These are phyloP conservation scores for Cebus imitator DNA, from an alignment of 2,113 vertebrate species.

Conservation along the genomic window DNA sequence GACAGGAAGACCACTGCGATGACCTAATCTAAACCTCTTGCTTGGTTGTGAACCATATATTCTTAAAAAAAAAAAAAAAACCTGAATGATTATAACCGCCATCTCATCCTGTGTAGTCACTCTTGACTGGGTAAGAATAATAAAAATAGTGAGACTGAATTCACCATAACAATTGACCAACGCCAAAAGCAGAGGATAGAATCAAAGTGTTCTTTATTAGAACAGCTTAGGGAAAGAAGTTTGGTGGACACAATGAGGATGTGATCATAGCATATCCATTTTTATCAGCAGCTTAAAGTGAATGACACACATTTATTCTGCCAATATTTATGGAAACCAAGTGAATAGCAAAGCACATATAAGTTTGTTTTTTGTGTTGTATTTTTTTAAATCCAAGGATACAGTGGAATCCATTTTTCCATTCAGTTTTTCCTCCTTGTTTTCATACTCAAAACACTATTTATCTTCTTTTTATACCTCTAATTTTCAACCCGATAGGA, in stretches of 20 bases:
- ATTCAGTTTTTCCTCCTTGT: neutral
- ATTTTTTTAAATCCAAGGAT: neutral
- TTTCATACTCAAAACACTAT: neutral
- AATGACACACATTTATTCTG: neutral
- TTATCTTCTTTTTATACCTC: neutral
- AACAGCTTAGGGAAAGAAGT: neutral
- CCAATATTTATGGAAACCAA: neutral
- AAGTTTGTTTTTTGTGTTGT: neutral
- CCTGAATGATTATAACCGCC: accelerated
- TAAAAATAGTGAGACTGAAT: neutral
- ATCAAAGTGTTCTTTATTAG: neutral
- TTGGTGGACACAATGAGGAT: neutral
- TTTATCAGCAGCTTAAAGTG: neutral
- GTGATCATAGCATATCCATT: neutral
- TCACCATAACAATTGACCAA: neutral
- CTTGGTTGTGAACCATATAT: neutral
- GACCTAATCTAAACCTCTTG: neutral
- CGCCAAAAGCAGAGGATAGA: neutral
- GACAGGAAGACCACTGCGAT: neutral
- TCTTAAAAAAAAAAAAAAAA: neutral
- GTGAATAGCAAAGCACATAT: neutral
- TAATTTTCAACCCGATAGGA: neutral
- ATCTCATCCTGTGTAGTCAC: neutral
- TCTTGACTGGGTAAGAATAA: neutral
- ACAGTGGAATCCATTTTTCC: neutral